Base-by-base conservation (phyloP, 2,888 invertebrate species). In the Andrena haemorrhoa region DNA sequence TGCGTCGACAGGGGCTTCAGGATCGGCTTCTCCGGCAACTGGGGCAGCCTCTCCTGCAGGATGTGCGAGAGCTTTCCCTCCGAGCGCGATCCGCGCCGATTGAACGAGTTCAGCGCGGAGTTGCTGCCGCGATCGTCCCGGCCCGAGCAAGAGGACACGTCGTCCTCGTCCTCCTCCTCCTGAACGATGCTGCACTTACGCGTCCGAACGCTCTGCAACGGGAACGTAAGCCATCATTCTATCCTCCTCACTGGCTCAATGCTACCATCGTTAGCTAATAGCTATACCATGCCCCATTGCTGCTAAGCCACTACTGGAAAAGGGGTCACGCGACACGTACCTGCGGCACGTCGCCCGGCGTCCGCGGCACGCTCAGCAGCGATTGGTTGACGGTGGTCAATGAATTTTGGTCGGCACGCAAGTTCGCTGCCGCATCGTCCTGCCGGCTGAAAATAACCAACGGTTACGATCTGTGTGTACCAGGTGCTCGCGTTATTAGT, bases 131-230 rank as follows among this genome's bases (percentile, higher is more conserved):
- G 94, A 88, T 95, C 96, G 90, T 96, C 96, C 10, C 95, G 95
- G 26, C 95, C 95, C 7, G 95, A 94, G 87, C 95, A 95, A 85
- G 95, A 92, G 58, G 95, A 93, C 83, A 95, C 95, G 89, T 97
- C 98, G 91, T 98, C 98, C 92, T 97, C 97, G 91, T 98, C 98
- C 89, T 98, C 98, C 93, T 98, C 98, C 92, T 98, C 98, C 89
- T 98, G 97, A 29, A 98, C 98, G 90, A 98, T 98, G 91, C 98
- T 98, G 94, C 98, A 98, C 92, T 98, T 98, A 69, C 98, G 95
- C 31, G 96, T 96, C 69, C 97, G 95, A 95, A 96, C 94, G 76
- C 94, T 94, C 93, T 94, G 86, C 58, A 89, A 91, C 72, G 51
- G 51, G 0, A 47, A 84, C 63, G 77, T 70, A 3, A 69, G 26